phyloP scores from a whole-genome alignment of 2,113 vertebrate genomes.

The Phyllopteryx taeniolatus region DNA sequence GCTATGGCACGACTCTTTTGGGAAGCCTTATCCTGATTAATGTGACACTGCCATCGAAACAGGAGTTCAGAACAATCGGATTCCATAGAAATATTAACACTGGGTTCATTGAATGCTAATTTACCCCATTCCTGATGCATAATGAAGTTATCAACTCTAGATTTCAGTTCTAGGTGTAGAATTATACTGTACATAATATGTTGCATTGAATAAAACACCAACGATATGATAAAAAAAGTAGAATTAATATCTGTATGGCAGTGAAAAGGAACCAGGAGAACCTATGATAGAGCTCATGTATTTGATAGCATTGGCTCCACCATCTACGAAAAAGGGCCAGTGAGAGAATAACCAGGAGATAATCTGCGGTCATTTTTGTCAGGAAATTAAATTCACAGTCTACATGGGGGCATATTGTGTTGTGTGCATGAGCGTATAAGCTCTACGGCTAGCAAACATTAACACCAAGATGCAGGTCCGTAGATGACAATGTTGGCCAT shows the following conservation, averaged over 20 bases:
- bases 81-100: not conserved
- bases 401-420: conserved; percentile 10
- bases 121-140: not conserved
- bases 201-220: not conserved
- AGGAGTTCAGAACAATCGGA: not conserved
- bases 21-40: not conserved
- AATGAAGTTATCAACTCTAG: not conserved
- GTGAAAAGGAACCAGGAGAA: too few relatives aligned
- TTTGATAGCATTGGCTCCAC: not conserved
- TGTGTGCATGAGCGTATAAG: conserved; percentile 18
- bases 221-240: not conserved
- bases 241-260: too few relatives aligned
- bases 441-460: conserved; percentile 13
- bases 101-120: not conserved
- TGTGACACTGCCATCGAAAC: not conserved
- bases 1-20: not conserved
- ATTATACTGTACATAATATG: not conserved
- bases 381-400: not conserved
- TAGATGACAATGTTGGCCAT: conserved; percentile 38
- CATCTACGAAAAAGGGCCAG: not conserved
- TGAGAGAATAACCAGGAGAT: not conserved
- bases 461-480: conserved; percentile 20
- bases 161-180: not conserved
- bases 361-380: not conserved
- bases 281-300: not conserved